Conservation (phyloP, 2,797 vertebrate genomes). For the Macropus fuliginosus region DNA sequence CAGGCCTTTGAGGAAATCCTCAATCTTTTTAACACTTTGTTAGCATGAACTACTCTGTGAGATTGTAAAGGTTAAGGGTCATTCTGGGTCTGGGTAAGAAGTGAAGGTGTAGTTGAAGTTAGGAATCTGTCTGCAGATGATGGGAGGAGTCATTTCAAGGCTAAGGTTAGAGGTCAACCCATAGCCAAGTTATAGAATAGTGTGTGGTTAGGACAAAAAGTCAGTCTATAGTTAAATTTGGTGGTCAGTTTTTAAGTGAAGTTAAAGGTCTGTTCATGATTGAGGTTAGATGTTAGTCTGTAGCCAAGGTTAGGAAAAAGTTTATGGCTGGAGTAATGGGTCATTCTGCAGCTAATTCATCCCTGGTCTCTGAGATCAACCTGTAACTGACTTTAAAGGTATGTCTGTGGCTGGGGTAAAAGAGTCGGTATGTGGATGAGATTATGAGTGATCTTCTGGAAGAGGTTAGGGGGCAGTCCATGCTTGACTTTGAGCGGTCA, state of each 20-base stretch:
- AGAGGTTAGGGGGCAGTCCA: background rate
- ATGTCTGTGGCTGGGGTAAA: background rate
- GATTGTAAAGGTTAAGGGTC: background rate
- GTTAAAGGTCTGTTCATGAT: background rate
- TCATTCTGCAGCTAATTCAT: background rate
- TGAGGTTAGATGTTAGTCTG: background rate
- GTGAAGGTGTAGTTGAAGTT: background rate
- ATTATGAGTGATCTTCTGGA: background rate
- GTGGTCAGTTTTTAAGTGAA: background rate
- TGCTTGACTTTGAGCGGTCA: background rate
- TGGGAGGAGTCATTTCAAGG: background rate
- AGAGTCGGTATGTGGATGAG: background rate
- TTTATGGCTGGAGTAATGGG: background rate
- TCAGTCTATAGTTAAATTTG: background rate
- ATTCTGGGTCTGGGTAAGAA: background rate
- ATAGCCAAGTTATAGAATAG: background rate
- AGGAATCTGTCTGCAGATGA: background rate
- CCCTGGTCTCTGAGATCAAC: background rate
- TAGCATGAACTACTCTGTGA: background rate
- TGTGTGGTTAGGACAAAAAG: background rate
- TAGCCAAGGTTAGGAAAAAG: background rate
- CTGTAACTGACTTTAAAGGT: no score
- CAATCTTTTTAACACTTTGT: background rate
- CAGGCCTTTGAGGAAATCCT: background rate
- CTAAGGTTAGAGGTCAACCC: background rate